Base-by-base conservation (phyloP, 2,113 vertebrate species). In the Lepisosteus osseus region DNA sequence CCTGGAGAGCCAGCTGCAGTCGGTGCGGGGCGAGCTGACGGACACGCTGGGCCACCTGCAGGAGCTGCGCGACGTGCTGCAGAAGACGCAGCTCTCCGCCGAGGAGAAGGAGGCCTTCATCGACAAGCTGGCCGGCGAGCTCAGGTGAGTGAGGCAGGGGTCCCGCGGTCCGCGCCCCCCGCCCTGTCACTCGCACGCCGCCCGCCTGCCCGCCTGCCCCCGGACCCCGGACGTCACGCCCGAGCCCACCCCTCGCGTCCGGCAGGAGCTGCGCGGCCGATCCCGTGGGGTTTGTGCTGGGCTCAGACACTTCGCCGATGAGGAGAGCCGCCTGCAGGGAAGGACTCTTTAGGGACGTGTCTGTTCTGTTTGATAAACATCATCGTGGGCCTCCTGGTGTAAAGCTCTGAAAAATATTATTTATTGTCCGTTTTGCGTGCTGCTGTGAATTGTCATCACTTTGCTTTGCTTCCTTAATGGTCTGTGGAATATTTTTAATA, bases 1-100 rank as follows among this genome's bases (percentile, higher is more conserved):
- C 67, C 79, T 97, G 61, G 94, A 97, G 83, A 86, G 84, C 79
- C 93, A 97, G 76, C 92, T 98, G 80, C 92, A 94, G 61, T 93
- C 89, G 40, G 88, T 94, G 75, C 88, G 75, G n/a, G 90, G 86
- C 3, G 94, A 98, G 81, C 87, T 97, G 82, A 92, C 93, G 80
- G 89, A 83, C 42, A 90, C 92, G 41, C 84, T 88, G 81, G 86
- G 86, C 73, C 94, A 94, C 51, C 90, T 97, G n/a, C 92, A 94
- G 78, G 93, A 95, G 79, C 75, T 95, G 68, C 92, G 90, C 76
- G 91, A 92, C 67, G 82, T 92, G 6, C 71, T 98, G 42, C 90
- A 90, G 7, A 93, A 93, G 59, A 92, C 94, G 11, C 94, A 97
- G 40, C 86, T 91, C 75, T 94, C 94, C 72, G 86, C 96, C 13